Evolutionary conservation across 2,113 vertebrate genomes (phyloP).

Genomic region (Falco punctatus): DNA sequence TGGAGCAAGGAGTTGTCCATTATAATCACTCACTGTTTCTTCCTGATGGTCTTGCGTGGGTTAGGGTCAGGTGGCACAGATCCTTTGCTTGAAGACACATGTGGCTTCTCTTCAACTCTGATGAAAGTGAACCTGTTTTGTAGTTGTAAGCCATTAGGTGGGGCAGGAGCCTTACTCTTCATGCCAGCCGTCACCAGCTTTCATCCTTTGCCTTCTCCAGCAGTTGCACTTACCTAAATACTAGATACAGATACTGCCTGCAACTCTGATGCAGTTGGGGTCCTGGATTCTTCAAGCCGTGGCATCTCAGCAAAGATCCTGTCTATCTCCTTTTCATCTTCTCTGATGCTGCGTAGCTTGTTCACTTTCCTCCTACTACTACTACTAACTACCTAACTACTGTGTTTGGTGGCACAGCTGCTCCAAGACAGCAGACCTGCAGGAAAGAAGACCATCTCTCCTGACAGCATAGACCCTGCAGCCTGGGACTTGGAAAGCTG

Average conservation of each 20-base stretch:
- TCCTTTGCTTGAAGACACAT: not conserved
- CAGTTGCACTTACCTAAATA: not conserved
- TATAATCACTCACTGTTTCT: not conserved
- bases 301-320: not conserved
- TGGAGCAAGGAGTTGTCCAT: not conserved
- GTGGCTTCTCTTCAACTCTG: no score
- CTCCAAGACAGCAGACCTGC: not conserved
- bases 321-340: not conserved
- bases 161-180: not conserved
- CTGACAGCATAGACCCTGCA: not conserved
- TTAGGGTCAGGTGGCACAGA: not conserved
- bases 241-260: not conserved
- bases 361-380: not conserved
- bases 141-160: not conserved
- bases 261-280: not conserved
- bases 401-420: not conserved
- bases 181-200: not conserved
- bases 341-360: not conserved
- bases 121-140: not conserved
- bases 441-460: not conserved
- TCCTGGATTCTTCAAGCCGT: not conserved
- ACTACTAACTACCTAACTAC: not conserved
- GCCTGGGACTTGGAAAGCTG: not conserved
- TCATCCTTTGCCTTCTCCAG: not conserved
- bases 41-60: no score